phyloP scores from a whole-genome alignment of 2,888 invertebrate species.

The Lypha dubia region DNA sequence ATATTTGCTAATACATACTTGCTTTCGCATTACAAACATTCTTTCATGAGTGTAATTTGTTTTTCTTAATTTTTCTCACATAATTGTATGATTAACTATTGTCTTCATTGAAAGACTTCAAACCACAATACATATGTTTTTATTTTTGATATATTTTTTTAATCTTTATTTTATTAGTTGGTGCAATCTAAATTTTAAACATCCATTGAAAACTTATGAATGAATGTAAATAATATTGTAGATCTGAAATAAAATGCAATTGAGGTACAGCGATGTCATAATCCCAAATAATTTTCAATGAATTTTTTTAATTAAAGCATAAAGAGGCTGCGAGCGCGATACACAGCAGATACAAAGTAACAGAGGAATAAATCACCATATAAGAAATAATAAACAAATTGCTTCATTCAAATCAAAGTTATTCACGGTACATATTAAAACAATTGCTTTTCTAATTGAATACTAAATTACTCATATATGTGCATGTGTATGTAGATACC shows the following conservation, averaged over 20 bases:
- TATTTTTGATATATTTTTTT: no score
- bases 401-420: slow-evolving; percentile 20
- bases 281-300: slow-evolving; percentile 51
- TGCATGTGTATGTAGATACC: no score
- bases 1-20: background rate
- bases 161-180: slow-evolving; percentile 45
- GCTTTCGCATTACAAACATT: slow-evolving; percentile 21
- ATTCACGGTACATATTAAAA: slow-evolving; percentile 27
- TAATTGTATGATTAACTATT: slow-evolving; percentile 60
- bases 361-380: background rate
- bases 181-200: slow-evolving; percentile 47
- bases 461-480: slow-evolving; percentile 48
- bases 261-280: slow-evolving; percentile 61
- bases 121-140: slow-evolving; percentile 66
- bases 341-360: background rate
- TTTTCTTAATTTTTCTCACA: slow-evolving; percentile 50
- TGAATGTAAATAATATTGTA: slow-evolving; percentile 22
- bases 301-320: slow-evolving; percentile 3
- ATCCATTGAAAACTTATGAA: slow-evolving; percentile 53
- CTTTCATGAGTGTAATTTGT: slow-evolving; percentile 43
- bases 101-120: slow-evolving; percentile 58
- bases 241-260: slow-evolving; percentile 58
- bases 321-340: background rate
- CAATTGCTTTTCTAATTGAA: slow-evolving; percentile 60
- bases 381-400: slow-evolving; percentile 8